A percentile compares a stretch with the other conserved stretches of the same genome.
These are phyloP conservation scores for Corythaixoides concolor DNA, from an alignment of 2,113 vertebrate genomes.

Conservation along the genomic window DNA sequence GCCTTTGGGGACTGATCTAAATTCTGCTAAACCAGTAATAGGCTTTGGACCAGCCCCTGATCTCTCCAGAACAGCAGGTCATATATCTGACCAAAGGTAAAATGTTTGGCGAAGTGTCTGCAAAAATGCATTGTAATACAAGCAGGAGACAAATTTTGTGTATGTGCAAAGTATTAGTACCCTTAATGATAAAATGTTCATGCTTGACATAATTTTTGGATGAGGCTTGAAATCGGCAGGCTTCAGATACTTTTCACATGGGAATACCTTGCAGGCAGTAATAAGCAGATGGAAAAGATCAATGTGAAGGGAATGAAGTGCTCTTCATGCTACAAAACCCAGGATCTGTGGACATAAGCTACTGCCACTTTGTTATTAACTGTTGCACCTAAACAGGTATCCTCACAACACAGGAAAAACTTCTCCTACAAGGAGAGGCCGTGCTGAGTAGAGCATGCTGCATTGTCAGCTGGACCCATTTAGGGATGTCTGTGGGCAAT, in stretches of 20 bases:
- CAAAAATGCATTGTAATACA: slow-evolving; percentile 26
- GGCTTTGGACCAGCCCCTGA: slow-evolving; percentile 17
- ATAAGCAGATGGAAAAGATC: slow-evolving; percentile 64
- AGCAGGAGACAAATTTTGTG: slow-evolving; percentile 57
- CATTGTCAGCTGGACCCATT: neutral
- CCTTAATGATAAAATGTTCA: slow-evolving; percentile 33
- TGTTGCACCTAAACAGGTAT: neutral
- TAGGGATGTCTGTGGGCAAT: neutral
- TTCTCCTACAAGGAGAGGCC: neutral
- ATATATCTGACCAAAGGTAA: slow-evolving; percentile 47
- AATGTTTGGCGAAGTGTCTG: slow-evolving; percentile 7
- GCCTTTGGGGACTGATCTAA: neutral
- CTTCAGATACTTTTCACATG: neutral
- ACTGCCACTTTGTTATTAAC: neutral
- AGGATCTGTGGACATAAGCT: neutral
- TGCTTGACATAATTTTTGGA: slow-evolving; percentile 31
- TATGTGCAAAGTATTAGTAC: slow-evolving; percentile 35
- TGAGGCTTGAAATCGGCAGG: neutral
- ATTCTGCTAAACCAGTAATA: neutral
- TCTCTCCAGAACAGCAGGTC: slow-evolving; percentile 16
- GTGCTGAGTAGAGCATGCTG: neutral
- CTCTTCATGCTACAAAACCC: neutral
- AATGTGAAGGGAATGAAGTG: neutral
- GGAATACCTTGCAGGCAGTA: slow-evolving; percentile 44
- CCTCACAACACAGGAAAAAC: neutral